Base-by-base conservation (phyloP, 2,888 invertebrate species). In the Galerucella nymphaeae region DNA sequence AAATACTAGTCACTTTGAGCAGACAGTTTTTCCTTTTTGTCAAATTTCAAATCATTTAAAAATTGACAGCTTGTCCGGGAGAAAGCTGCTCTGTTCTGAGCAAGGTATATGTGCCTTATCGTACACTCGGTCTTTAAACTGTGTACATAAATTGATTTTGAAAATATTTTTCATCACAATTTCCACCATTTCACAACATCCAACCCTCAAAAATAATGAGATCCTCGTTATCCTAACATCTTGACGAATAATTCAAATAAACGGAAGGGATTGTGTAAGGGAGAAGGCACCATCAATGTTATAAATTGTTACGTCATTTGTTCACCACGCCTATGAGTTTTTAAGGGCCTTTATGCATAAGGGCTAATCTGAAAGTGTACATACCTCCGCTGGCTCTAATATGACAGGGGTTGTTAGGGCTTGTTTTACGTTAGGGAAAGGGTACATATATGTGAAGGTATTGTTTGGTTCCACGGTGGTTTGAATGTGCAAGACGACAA, bases 291-390 rank as follows among this genome's bases (percentile, higher is more conserved):
- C 55, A 50, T 42, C 61, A 53, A 20, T 59, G 66, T 71, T 71
- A 74, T 72, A 72, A 74, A 74, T 76, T 74, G 77, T 76, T 75
- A 75, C 63, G 71, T 76, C 77, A 74, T 77, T 77, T 78, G 77
- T 76, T 75, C 76, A 76, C 76, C 77, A 77, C 77, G 77, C 77
- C 77, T 77, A 72, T 74, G 71, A 67, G 71, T 77, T 77, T 75
- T 77, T 71, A 75, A 77, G 76, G 74, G 72, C 74, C 76, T 75
- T 63, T 67, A 59, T 57, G 58, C 70, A 66, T 8, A 67, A 65
- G 69, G 63, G 71, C 70, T 74, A 74, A 74, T 72, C 69, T 74
- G 63, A 66, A 72, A 66, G 72, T 72, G 66, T 66, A 72, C 72
- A 74, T 74, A 72, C 74, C 71, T 64, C 72, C 66, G 69, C 71